Evolutionary conservation across 37 sponge, comb jelly and placozoan genomes (phyloP).

Genomic region (Lycopodina hypogea): DNA sequence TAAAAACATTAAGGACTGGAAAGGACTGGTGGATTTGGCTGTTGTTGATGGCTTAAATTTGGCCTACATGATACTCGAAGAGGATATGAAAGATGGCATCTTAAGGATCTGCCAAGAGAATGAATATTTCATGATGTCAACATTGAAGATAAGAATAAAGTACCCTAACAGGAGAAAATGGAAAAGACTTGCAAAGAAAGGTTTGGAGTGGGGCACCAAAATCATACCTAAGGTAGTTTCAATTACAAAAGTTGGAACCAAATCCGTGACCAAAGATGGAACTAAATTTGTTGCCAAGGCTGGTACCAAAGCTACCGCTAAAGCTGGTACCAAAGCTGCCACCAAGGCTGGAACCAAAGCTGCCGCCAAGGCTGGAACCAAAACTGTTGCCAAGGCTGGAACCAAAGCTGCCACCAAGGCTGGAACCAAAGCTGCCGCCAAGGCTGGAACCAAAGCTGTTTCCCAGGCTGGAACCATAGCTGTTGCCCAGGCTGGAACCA

Average conservation of each 20-base stretch:
- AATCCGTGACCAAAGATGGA: background rate
- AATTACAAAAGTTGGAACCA: background rate
- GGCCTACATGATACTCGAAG: background rate
- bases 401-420: background rate
- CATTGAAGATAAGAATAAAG: no score
- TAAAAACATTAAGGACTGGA: no score
- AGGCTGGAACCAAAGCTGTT: background rate
- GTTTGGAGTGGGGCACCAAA: no score
- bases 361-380: background rate
- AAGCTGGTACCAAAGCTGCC: background rate
- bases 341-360: no score
- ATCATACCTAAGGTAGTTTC: background rate
- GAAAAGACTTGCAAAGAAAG: no score
- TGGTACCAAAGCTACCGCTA: no score
- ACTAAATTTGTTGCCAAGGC: background rate
- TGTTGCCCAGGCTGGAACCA: background rate
- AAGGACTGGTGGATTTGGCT: no score
- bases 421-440: background rate
- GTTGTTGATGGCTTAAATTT: no score
- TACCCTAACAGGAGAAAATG: no score
- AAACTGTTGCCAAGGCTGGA: background rate
- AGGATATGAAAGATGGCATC: background rate
- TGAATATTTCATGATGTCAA: no score
- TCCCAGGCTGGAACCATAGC: background rate
- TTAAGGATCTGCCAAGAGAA: no score